phyloP scores from a whole-genome alignment of 2,113 vertebrate species.

The human region DNA sequence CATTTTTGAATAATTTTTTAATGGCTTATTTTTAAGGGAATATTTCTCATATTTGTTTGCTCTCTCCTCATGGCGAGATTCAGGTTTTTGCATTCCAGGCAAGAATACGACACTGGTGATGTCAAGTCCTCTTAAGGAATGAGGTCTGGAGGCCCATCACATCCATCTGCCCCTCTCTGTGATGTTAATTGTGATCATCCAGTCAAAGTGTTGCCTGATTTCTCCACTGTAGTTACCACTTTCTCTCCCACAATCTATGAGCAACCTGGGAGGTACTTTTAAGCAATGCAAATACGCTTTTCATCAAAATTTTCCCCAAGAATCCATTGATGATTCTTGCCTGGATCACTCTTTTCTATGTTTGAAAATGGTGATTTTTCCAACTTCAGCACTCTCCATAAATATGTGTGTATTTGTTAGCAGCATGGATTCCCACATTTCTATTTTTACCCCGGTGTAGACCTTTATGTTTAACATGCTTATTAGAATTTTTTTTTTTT shows the following conservation, averaged over 20 bases:
- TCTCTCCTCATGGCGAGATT: neutral
- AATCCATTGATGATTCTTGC: neutral
- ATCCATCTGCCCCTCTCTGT: neutral
- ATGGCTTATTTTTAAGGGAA: neutral
- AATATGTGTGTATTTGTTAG: neutral
- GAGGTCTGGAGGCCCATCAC: neutral
- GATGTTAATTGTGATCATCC: neutral
- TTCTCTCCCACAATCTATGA: neutral
- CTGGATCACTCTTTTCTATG: slow-evolving; percentile 20
- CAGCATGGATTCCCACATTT: neutral
- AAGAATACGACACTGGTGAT: neutral
- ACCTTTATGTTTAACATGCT: slow-evolving; percentile 40
- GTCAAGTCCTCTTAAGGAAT: neutral
- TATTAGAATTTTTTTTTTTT: neutral
- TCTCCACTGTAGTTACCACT: neutral
- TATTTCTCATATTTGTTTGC: neutral
- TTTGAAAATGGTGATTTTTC: neutral
- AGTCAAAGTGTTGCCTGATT: neutral
- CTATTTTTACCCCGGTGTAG: neutral
- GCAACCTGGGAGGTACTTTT: neutral
- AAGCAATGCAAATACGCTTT: neutral
- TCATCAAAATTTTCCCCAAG: neutral
- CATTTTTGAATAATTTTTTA: neutral
- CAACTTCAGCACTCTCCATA: neutral
- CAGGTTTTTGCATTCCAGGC: neutral